phyloP scores from a whole-genome alignment of 2,113 vertebrate genomes.

The Carollia perspicillata region DNA sequence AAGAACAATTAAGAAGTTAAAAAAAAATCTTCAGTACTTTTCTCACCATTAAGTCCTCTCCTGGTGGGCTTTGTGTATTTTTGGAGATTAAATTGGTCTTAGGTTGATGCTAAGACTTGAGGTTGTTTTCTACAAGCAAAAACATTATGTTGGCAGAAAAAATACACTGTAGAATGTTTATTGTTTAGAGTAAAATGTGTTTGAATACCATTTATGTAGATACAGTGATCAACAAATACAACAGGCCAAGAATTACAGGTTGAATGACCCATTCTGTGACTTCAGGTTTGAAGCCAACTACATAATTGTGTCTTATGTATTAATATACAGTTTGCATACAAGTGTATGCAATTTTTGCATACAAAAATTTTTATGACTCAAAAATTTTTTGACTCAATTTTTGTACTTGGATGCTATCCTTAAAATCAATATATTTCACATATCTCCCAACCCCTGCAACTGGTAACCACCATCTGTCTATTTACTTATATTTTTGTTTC shows the following conservation, averaged over 20 bases:
- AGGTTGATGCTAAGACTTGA: neutral
- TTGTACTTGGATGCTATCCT: neutral
- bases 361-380: too few species aligned
- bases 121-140: conserved; percentile 34
- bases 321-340: neutral
- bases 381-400: neutral
- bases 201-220: neutral
- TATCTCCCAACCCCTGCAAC: neutral
- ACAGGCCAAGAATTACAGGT: neutral
- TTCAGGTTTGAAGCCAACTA: neutral
- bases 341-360: too few species aligned
- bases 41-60: conserved; percentile 39
- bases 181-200: neutral
- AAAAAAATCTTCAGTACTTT: conserved; percentile 23
- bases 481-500: neutral
- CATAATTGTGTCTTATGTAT: neutral
- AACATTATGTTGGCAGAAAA: conserved; percentile 22
- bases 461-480: neutral
- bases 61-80: conserved; percentile 35
- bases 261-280: neutral
- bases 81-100: conserved; percentile 56
- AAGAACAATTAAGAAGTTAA: conserved; percentile 37
- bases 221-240: neutral
- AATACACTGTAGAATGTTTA: neutral
- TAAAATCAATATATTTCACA: neutral